Conservation (phyloP, 1,140 invertebrate genomes). For the Lasioglossum albipes region DNA sequence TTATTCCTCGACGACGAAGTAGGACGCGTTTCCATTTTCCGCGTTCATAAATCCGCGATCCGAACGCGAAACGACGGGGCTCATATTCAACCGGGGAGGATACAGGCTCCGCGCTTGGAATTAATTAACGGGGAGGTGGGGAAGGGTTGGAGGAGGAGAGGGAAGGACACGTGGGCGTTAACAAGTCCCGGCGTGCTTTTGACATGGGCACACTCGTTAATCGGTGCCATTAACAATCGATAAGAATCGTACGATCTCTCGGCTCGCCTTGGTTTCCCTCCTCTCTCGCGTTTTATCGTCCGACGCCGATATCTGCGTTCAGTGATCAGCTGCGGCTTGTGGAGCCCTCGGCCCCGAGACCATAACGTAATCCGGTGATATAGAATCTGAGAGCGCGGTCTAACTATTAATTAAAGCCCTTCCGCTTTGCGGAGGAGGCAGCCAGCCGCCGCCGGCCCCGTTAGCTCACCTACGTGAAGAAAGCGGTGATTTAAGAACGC, state of each 20-base stretch:
- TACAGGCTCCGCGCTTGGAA: slow-evolving; percentile 16
- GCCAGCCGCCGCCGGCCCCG: slow-evolving; percentile 39
- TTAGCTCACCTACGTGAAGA: slow-evolving; percentile 67
- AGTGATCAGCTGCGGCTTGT: slow-evolving; percentile 9
- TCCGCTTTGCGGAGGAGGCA: slow-evolving; percentile 46
- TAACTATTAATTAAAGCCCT: slow-evolving; percentile 67
- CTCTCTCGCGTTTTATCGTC: slow-evolving; percentile 26
- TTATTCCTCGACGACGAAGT: neutral
- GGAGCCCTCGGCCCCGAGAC: neutral
- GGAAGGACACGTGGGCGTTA: slow-evolving; percentile 43
- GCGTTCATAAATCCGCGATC: slow-evolving; percentile 46
- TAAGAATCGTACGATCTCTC: slow-evolving; percentile 33
- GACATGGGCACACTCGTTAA: slow-evolving; percentile 54
- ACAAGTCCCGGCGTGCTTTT: slow-evolving; percentile 32
- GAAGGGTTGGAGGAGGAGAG: no score
- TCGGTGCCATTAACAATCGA: slow-evolving; percentile 62
- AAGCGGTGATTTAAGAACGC: slow-evolving; percentile 63
- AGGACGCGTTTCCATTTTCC: slow-evolving; percentile 28
- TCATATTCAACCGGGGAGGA: slow-evolving; percentile 18
- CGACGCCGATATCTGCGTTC: slow-evolving; percentile 15
- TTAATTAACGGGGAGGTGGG: slow-evolving; percentile 50
- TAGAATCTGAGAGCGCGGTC: slow-evolving; percentile 53
- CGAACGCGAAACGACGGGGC: slow-evolving; percentile 13
- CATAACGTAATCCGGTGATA: slow-evolving; percentile 51
- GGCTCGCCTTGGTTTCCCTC: slow-evolving; percentile 25